Evolutionary conservation across 1,140 invertebrate species (phyloP).

Genomic region (Adelges cooleyi): DNA sequence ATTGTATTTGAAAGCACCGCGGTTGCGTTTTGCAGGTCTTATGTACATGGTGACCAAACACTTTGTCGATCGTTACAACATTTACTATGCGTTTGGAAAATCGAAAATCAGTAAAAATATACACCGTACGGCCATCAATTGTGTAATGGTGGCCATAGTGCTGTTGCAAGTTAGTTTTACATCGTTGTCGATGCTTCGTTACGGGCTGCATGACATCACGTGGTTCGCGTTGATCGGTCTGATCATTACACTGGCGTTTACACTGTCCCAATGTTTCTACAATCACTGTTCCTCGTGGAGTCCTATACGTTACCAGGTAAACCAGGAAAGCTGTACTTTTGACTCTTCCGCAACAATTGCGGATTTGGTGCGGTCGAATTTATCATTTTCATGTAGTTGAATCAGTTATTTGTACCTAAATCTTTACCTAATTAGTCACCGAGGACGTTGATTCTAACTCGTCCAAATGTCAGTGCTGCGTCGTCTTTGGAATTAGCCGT

Average conservation of each 20-base stretch:
- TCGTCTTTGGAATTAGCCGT: too few species aligned
- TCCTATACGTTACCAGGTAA: slow-evolving; percentile 39
- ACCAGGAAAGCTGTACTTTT: too few species aligned
- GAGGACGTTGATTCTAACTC: too few species aligned
- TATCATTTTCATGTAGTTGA: neutral
- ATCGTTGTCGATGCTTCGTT: slow-evolving; percentile 39
- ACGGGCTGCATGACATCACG: slow-evolving; percentile 35
- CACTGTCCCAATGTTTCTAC: slow-evolving; percentile 46
- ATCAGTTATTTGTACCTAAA: too few species aligned
- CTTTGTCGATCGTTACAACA: slow-evolving; percentile 68
- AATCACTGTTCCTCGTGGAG: slow-evolving; percentile 46
- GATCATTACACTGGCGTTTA: slow-evolving; percentile 43
- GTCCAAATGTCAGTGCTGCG: too few species aligned
- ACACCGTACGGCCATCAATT: slow-evolving; percentile 51
- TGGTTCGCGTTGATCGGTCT: slow-evolving; percentile 45
- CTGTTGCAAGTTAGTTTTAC: slow-evolving; percentile 48
- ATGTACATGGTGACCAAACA: slow-evolving; percentile 88
- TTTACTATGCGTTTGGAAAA: slow-evolving; percentile 88
- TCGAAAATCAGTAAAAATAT: slow-evolving; percentile 51
- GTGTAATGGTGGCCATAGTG: slow-evolving; percentile 48
- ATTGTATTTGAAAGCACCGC: slow-evolving; percentile 31
- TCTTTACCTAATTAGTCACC: too few species aligned
- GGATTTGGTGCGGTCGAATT: neutral
- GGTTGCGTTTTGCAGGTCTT: slow-evolving; percentile 46
- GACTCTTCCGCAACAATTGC: too few species aligned